These are phyloP conservation scores for Lethenteron camtschaticum DNA, from an alignment of 2,113 vertebrate species.

Conservation along the genomic window DNA sequence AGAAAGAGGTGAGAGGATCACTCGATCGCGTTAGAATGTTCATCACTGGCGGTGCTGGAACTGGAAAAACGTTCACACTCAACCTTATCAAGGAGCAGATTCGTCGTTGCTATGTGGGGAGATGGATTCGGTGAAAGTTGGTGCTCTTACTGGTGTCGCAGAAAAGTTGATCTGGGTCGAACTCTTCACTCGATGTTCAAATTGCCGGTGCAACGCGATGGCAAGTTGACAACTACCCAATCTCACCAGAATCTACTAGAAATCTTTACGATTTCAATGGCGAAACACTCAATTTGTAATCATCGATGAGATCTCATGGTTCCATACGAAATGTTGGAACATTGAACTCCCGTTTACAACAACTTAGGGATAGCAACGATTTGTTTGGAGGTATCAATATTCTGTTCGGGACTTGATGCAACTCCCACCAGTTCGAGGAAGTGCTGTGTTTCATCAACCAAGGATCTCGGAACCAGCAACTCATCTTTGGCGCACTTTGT, in stretches of 20 bases:
- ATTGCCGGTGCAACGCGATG: neutral
- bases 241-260: neutral
- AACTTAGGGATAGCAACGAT: neutral
- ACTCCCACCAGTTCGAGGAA: neutral
- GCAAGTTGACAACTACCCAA: neutral
- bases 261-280: neutral
- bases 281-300: neutral
- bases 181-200: neutral
- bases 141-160: neutral
- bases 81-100: neutral
- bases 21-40: neutral
- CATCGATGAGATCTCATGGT: slow-evolving; percentile 1
- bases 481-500: neutral
- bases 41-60: slow-evolving; percentile 2
- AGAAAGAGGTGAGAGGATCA: neutral
- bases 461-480: neutral
- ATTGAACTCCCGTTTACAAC: neutral
- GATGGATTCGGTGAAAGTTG: neutral
- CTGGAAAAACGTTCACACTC: neutral
- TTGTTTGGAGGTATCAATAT: neutral
- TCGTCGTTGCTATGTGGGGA: neutral
- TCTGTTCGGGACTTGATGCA: slow-evolving; percentile 1
- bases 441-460: neutral
- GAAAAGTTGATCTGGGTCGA: neutral
- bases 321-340: neutral